These are phyloP conservation scores for Centroberyx gerrardi DNA, from an alignment of 2,797 vertebrate species.

Conservation along the genomic window DNA sequence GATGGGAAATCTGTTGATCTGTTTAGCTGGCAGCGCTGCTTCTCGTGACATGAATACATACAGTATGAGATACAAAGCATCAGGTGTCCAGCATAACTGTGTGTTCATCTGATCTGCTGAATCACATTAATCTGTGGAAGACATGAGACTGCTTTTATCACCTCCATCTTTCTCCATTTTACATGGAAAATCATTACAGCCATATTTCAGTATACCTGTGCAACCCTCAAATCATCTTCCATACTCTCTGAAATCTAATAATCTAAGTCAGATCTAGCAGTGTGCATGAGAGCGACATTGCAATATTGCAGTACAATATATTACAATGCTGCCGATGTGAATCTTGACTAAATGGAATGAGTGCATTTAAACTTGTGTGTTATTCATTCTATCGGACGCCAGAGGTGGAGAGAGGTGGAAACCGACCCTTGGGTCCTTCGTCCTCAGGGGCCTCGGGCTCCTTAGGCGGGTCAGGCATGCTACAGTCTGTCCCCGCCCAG, in stretches of 20 bases:
- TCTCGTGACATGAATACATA: constrained; percentile 7
- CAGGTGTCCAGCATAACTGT: constrained; percentile 41
- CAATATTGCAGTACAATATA: constrained; percentile 38
- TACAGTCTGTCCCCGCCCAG: constrained; percentile 99
- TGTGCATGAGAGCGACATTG: constrained; percentile 36
- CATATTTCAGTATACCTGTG: constrained; percentile 39
- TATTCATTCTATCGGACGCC: constrained; percentile 28
- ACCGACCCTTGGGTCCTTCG: constrained; percentile 97
- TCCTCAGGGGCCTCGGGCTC: constrained; percentile 85
- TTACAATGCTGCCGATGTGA: constrained; percentile 30
- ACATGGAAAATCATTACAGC: constrained; percentile 38
- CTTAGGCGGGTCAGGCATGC: constrained; percentile 95
- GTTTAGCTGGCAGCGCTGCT: neutral
- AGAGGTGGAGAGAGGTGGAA: constrained; percentile 71
- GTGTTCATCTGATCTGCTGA: neutral
- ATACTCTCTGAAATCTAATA: constrained; percentile 10
- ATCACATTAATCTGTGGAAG: constrained; percentile 15
- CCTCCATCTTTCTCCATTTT: constrained; percentile 26
- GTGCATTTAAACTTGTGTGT: constrained; percentile 13
- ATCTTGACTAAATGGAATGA: constrained; percentile 29
- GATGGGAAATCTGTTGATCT: neutral
- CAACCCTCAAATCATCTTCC: constrained; percentile 18
- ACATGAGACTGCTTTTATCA: constrained; percentile 44
- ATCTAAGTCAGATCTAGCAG: constrained; percentile 42
- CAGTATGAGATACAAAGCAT: constrained; percentile 30